These are phyloP conservation scores for Anastatus disparis DNA, from an alignment of 1,140 invertebrate genomes.

Conservation along the genomic window DNA sequence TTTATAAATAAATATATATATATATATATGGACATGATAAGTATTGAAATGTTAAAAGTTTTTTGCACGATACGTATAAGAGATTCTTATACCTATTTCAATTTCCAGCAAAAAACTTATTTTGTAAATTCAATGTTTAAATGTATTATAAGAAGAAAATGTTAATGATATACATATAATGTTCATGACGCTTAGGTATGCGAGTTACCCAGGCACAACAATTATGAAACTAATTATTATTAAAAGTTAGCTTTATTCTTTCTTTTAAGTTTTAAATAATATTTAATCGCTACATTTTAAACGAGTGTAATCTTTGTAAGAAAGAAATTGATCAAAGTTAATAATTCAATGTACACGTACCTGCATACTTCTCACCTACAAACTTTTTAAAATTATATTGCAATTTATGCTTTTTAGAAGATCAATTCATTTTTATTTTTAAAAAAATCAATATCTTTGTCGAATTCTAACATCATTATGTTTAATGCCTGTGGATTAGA, in stretches of 20 bases:
- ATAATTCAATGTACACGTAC: slow-evolving; percentile 14
- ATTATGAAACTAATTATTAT: slow-evolving; percentile 14
- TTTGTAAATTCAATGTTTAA: slow-evolving; percentile 8
- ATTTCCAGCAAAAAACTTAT: slow-evolving; percentile 11
- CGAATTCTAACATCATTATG: background rate
- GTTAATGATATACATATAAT: slow-evolving; percentile 4
- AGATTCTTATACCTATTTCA: slow-evolving; percentile 9
- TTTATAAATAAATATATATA: background rate
- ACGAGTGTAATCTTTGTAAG: background rate
- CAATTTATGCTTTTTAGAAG: background rate
- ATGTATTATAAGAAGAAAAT: slow-evolving; percentile 11
- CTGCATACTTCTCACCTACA: background rate
- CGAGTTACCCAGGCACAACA: background rate
- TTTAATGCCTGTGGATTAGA: slow-evolving; percentile 15
- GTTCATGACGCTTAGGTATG: background rate
- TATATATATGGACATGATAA: background rate
- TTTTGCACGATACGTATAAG: slow-evolving; percentile 12
- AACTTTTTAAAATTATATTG: slow-evolving; percentile 8
- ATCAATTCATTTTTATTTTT: background rate
- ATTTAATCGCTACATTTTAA: background rate
- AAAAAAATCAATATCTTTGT: slow-evolving; percentile 5
- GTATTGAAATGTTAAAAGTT: background rate
- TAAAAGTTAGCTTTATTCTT: slow-evolving; percentile 14
- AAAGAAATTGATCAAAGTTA: background rate
- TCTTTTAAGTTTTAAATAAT: slow-evolving; percentile 3